These are phyloP conservation scores for Opisthograptis luteolata DNA, from an alignment of 2,888 invertebrate genomes.

Conservation along the genomic window DNA sequence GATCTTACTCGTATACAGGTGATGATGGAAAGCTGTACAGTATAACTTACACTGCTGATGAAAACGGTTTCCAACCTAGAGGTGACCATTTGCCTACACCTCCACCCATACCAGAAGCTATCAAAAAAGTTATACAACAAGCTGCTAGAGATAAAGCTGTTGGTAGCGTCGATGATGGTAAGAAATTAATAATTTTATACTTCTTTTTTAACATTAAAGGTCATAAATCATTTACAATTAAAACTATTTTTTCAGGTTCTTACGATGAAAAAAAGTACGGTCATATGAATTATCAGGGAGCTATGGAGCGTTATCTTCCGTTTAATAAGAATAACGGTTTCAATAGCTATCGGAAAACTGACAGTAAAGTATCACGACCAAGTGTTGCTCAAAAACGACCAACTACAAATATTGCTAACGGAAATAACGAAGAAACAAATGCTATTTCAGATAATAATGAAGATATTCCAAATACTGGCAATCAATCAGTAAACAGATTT, in stretches of 20 bases:
- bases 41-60: constrained; percentile 68
- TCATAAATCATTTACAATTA: too few relatives aligned
- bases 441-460: background rate
- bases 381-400: background rate
- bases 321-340: background rate
- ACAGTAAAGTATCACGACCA: background rate
- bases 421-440: background rate
- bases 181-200: constrained; percentile 20
- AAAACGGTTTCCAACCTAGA: constrained; percentile 67
- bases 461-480: background rate
- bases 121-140: constrained; percentile 65
- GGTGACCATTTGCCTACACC: constrained; percentile 75
- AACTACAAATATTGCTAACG: background rate
- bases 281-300: constrained; percentile 54
- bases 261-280: constrained; percentile 72
- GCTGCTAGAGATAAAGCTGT: constrained; percentile 55
- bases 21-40: constrained; percentile 72
- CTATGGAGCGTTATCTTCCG: constrained; percentile 22
- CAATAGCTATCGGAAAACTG: background rate
- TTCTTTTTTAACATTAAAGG: background rate
- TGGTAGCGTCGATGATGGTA: constrained; percentile 69
- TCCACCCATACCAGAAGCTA: constrained; percentile 71
- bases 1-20: constrained; percentile 68
- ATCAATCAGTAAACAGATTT: too few relatives aligned
- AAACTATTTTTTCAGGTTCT: constrained; percentile 62